phyloP scores from a whole-genome alignment of 2,797 vertebrate genomes.

The Hafferia zeledoni region DNA sequence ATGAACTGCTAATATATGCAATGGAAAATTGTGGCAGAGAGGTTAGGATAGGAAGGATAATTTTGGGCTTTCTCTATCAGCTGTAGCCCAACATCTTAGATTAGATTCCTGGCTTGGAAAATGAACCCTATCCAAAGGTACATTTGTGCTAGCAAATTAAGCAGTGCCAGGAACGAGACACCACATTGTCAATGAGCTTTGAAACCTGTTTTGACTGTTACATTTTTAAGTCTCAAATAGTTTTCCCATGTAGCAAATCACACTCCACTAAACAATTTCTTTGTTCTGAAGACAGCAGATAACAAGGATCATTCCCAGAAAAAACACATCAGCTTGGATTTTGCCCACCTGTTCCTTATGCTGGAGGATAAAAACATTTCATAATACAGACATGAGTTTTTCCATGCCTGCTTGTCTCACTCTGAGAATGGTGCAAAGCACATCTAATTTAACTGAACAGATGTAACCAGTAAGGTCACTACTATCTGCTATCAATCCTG shows the following conservation, averaged over 20 bases:
- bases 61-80: not conserved
- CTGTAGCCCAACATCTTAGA: not conserved
- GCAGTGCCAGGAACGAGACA: not conserved
- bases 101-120: not conserved
- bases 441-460: not conserved
- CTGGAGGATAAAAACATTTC: not conserved
- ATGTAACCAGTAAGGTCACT: not conserved
- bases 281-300: not conserved
- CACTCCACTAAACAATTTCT: not conserved
- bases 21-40: not conserved
- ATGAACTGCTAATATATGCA: not conserved
- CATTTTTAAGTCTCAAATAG: not conserved
- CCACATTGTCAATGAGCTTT: fast-evolving
- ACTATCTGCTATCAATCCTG: not conserved
- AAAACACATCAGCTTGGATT: not conserved
- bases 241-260: not conserved
- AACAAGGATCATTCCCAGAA: not conserved
- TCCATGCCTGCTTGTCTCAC: not conserved
- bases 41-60: not conserved
- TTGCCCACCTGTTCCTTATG: not conserved
- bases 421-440: not conserved
- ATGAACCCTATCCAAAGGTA: not conserved
- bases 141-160: not conserved
- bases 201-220: not conserved
- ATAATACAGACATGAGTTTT: not conserved